Evolutionary conservation across 2,113 vertebrate genomes (phyloP).

Genomic region (Callithrix jacchus): DNA sequence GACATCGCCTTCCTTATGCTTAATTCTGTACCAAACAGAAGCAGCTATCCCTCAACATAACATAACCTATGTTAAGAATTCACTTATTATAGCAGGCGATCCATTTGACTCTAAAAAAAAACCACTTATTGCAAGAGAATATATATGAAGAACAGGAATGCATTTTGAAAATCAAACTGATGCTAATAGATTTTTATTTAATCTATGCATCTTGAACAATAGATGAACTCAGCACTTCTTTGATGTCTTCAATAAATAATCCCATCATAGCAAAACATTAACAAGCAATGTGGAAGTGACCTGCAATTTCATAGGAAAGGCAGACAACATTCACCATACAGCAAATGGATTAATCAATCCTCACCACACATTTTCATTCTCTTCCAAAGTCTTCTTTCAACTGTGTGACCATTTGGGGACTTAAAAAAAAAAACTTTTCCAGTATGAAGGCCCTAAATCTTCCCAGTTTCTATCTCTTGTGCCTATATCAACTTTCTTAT

Average conservation of each 20-base stretch:
- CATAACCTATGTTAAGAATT: not conserved
- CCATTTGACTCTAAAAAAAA: not conserved
- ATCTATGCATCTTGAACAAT: not conserved
- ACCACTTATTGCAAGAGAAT: not conserved
- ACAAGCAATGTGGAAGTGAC: not conserved
- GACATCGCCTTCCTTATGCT: constrained; percentile 33
- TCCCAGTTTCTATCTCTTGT: not conserved
- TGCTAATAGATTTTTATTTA: not conserved
- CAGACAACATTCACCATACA: not conserved
- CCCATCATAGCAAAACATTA: not conserved
- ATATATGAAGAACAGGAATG: not conserved
- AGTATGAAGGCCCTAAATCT: not conserved
- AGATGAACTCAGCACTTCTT: not conserved
- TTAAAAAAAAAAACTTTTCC: not conserved
- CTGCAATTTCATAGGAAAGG: not conserved
- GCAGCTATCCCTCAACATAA: not conserved
- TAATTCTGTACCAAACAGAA: constrained; percentile 7
- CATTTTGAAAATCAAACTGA: not conserved
- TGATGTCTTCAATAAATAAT: not conserved
- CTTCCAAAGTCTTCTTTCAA: not conserved
- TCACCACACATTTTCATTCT: not conserved
- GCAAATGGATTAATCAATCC: not conserved
- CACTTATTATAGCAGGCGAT: not conserved
- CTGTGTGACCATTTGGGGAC: not conserved
- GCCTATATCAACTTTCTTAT: not conserved